Evolutionary conservation across 2,113 vertebrate species (phyloP), one percentile per base, ranked within the genome.

Genomic region (Odocoileus virginianus): DNA sequence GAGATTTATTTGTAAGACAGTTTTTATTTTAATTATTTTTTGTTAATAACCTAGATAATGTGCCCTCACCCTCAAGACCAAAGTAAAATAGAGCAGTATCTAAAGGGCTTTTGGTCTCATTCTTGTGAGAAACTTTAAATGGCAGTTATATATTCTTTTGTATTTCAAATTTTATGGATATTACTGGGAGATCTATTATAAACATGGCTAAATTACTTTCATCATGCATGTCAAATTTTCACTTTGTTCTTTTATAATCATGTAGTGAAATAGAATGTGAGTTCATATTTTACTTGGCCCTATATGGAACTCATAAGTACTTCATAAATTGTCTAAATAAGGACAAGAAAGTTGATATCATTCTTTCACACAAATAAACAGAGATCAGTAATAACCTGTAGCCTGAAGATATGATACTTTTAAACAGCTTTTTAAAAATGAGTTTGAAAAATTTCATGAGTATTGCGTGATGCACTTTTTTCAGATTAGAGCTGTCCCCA

Each of bases 1-100:
- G 74, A 36, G 93, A 5, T 95, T 93, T 85, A 71, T 92, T 94
- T 40, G 25, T 85, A 92, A 76, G 89, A 58, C 25, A 30, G 27
- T 84, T 92, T 93, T 93, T 88, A 71, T 94, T 95, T 82, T 84
- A 64, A 58, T 95, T 96, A 3, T 58, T 64, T 95, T 91, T 96
- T 60, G 67, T 97, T 94, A 95, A 79, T 82, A 78, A 78, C 21
- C 7, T 95, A 93, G 90, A 45, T 76, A 45, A 8, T 40, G 14
- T 33, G 40, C 15, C 50, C 43, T 83, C 88, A 43, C 23, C 40
- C 40, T 76, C 74, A 50, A 91, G 43, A 93, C 19, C 43, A 57
- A 88, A 95, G 79, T 87, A 81, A 79, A 96, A 71, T 55, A 92
- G 52, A 96, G 25, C n/a, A 88, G 43, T 95, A 74, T 87, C 25